Conservation (phyloP, 1,140 invertebrate species). For the Drosophila miranda region DNA sequence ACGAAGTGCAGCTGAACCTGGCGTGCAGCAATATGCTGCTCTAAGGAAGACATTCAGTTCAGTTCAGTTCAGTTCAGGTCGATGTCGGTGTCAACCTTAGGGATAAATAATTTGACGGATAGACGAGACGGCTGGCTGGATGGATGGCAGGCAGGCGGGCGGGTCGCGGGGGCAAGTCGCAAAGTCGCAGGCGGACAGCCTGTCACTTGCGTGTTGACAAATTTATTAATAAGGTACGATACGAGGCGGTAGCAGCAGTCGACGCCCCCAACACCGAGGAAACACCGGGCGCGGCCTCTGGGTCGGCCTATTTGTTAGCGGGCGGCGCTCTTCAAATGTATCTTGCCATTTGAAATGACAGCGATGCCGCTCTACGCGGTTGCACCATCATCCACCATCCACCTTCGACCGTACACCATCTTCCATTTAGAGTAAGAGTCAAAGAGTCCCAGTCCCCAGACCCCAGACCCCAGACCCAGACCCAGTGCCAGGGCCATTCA, state of each 20-base stretch:
- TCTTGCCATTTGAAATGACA: constrained; percentile 68
- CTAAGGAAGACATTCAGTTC: too few relatives aligned
- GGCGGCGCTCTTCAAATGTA: constrained; percentile 75
- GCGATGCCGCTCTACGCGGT: constrained; percentile 32
- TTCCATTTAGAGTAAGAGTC: too few relatives aligned
- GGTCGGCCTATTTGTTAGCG: constrained; percentile 72
- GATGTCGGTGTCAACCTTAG: constrained; percentile 38
- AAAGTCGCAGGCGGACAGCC: constrained; percentile 69
- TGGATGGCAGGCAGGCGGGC: constrained; percentile 8
- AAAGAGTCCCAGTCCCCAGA: constrained; percentile 6
- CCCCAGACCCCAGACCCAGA: neutral
- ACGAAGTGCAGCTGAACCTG: neutral
- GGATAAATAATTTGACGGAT: constrained; percentile 75
- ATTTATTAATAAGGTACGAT: constrained; percentile 82
- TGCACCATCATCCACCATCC: constrained; percentile 60
- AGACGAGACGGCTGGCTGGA: constrained; percentile 33
- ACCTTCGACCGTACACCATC: too few relatives aligned
- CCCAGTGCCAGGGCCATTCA: neutral
- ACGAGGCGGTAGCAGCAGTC: constrained; percentile 38
- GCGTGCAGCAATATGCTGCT: constrained; percentile 68
- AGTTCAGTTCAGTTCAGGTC: constrained; percentile 28
- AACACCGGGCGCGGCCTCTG: constrained; percentile 52
- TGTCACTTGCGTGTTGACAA: constrained; percentile 82
- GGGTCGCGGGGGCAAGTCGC: constrained; percentile 19
- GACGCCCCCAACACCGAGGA: constrained; percentile 38